These are phyloP conservation scores for Ennomos fuscantarius DNA, from an alignment of 2,888 invertebrate species.

Conservation along the genomic window DNA sequence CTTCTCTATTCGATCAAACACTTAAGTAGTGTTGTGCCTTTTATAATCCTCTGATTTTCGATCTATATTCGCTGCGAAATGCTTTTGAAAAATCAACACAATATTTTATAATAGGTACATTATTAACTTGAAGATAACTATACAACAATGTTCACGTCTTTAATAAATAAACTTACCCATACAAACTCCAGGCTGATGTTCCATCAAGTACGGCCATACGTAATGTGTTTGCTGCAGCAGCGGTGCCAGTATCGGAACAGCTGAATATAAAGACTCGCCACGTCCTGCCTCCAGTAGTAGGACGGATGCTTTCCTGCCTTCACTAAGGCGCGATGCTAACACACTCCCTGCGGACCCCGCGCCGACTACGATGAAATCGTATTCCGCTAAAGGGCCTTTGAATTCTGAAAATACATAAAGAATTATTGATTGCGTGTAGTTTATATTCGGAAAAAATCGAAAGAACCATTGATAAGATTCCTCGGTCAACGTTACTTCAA, in stretches of 20 bases:
- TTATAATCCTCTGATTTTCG: no score
- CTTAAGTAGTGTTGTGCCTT: no score
- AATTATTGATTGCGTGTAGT: background rate
- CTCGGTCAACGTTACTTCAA: no score
- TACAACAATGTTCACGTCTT: no score
- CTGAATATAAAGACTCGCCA: slow-evolving; percentile 72
- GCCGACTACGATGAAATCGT: slow-evolving; percentile 82
- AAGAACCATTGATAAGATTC: background rate
- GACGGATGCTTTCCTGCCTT: slow-evolving; percentile 73
- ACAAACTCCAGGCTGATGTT: slow-evolving; percentile 82
- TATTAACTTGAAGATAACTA: no score
- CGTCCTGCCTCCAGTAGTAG: slow-evolving; percentile 79
- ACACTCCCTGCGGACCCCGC: slow-evolving; percentile 84
- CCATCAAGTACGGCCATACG: slow-evolving; percentile 83
- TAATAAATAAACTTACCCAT: slow-evolving; percentile 52
- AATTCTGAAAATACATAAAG: slow-evolving; percentile 55
- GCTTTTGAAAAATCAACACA: no score
- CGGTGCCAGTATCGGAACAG: slow-evolving; percentile 75
- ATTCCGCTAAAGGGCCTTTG: slow-evolving; percentile 67
- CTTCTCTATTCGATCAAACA: no score
- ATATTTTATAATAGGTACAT: no score
- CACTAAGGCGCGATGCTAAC: slow-evolving; percentile 78
- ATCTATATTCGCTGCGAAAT: no score
- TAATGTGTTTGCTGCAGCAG: slow-evolving; percentile 70
- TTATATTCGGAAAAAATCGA: background rate